These are phyloP conservation scores for Gnatocerus cornutus DNA, from an alignment of 2,888 invertebrate genomes.

Conservation along the genomic window DNA sequence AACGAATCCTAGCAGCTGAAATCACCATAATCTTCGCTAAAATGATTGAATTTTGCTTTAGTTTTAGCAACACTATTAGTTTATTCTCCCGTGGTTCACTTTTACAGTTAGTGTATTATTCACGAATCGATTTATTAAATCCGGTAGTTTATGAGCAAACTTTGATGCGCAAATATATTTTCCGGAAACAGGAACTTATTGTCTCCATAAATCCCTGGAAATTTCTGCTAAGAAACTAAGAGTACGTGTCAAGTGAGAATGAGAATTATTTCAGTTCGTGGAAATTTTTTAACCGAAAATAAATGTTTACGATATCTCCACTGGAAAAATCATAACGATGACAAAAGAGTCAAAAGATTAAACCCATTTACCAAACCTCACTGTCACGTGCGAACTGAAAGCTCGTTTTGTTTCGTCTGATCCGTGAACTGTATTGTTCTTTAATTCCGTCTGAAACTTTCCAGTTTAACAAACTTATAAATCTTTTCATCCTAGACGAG, in stretches of 20 bases:
- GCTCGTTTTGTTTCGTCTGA: constrained; percentile 6
- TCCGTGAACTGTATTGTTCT: constrained; percentile 3
- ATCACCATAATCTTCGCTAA: no score
- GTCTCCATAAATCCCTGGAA: background rate
- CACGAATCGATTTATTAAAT: no score
- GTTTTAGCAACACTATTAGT: no score
- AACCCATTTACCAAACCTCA: constrained; percentile 20
- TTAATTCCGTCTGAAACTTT: constrained; percentile 17
- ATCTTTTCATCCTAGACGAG: constrained; percentile 12
- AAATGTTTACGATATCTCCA: constrained; percentile 1
- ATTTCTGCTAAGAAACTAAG: background rate
- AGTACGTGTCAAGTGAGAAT: background rate
- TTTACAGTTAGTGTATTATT: no score
- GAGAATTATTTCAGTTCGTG: background rate
- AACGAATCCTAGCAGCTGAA: no score
- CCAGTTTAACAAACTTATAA: constrained; percentile 25
- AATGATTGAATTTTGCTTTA: no score
- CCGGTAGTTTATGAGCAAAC: no score
- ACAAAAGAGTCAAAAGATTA: constrained; percentile 9
- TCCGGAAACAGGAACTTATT: no score
- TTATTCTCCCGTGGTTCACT: no score
- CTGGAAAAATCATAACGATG: constrained; percentile 10
- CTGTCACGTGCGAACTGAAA: constrained; percentile 8
- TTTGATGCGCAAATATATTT: no score
- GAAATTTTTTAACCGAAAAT: constrained; percentile 4